Conservation (phyloP, 2,797 vertebrate species). For the Sebastes glaucus region DNA sequence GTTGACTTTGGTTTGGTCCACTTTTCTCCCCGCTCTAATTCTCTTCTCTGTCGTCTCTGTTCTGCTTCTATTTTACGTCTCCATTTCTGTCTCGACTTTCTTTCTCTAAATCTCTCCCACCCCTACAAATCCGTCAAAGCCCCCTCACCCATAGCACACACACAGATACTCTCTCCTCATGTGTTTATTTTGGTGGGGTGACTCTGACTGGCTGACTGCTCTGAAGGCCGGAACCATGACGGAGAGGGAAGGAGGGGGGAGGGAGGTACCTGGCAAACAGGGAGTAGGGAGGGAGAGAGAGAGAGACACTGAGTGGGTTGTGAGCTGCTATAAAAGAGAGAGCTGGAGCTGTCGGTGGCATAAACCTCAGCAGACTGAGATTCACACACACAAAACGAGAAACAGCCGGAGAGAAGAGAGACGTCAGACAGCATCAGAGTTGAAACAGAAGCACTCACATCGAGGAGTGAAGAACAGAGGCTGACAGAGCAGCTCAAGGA, state of each 20-base stretch:
- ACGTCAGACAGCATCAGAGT: background rate
- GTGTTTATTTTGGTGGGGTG: constrained; percentile 78
- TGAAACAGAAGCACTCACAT: constrained; percentile 11
- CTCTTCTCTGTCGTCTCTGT: background rate
- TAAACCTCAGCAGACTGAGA: constrained; percentile 54
- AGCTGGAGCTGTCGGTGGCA: constrained; percentile 59
- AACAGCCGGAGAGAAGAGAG: constrained; percentile 8
- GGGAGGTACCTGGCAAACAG: constrained; percentile 51
- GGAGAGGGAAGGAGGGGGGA: constrained; percentile 52
- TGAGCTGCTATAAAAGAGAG: constrained; percentile 75
- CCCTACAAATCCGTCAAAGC: background rate
- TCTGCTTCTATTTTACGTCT: background rate
- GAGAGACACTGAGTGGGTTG: constrained; percentile 34
- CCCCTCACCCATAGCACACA: background rate
- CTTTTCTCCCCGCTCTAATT: background rate
- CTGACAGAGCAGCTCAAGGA: background rate
- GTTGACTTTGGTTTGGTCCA: background rate
- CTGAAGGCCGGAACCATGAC: constrained; percentile 70
- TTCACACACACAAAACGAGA: constrained; percentile 4
- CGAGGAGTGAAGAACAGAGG: constrained; percentile 9
- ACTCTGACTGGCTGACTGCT: constrained; percentile 64
- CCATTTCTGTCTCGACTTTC: background rate
- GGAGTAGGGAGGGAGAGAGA: constrained; percentile 6
- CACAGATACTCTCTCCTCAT: constrained; percentile 21
- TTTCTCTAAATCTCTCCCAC: background rate